Evolutionary conservation across 1,140 invertebrate species (phyloP), one percentile per base, ranked within the genome.

Genomic region (Pseudoatta argentina): DNA sequence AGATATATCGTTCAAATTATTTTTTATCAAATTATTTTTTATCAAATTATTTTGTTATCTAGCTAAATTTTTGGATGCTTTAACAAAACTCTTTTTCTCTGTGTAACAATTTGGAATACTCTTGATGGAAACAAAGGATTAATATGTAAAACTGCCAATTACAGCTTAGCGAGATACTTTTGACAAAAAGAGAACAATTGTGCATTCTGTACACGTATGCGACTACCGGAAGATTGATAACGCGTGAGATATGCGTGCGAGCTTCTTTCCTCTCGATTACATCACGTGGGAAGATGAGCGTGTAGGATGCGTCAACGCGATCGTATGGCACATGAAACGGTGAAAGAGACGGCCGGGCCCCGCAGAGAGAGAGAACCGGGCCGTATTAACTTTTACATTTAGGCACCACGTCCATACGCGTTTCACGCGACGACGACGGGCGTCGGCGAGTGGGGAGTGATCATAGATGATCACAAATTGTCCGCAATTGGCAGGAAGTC

Each of bases 401-500:
- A 90, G 89, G 83, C 89, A 81, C 34, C 81, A 12, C 10, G 78
- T 90, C 89, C 89, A 91, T 91, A 91, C 76, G 79, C 69, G 39
- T 66, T 59, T 82, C 76, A 78, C 44, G 76, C 16, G 63, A 39
- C 73, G 34, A 34, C 30, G 64, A 66, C 34, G 63, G 24, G 30
- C 34, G 21, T 30, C 64, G 90, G 87, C 88, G 93, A 92, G 91
- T 88, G 90, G 87, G 89, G 89, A 91, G 93, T 34, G 30, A 94
- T 94, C 94, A 94, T 95, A 93, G 93, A 95, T 95, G 94, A 95
- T 94, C 93, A 90, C 90, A 95, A 95, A 95, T 95, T 95, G 93
- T 88, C 92, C 91, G 93, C 93, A 95, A 95, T 95, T 95, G 94
- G 92, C 94, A 95, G 94, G 94, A 95, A 95, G 94, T 94, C 92